These are phyloP conservation scores for Girardinichthys multiradiatus DNA, from an alignment of 2,113 vertebrate genomes.

Conservation along the genomic window DNA sequence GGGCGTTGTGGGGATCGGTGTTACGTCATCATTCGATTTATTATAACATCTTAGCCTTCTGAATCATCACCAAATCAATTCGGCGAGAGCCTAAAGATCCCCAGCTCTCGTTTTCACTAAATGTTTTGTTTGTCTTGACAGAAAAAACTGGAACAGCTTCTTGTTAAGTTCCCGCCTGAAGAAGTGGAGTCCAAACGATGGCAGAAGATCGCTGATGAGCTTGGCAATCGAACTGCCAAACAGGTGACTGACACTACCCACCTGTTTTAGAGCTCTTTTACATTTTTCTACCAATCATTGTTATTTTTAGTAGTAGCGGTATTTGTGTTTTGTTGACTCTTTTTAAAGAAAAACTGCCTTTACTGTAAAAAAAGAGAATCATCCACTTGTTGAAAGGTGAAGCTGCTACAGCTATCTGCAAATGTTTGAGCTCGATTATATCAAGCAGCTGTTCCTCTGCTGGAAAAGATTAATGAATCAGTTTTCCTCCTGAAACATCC, in stretches of 20 bases:
- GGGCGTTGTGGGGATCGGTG: no score
- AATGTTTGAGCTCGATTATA: slow-evolving; percentile 19
- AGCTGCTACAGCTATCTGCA: slow-evolving; percentile 5
- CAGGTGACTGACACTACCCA: slow-evolving; percentile 84
- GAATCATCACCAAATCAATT: neutral
- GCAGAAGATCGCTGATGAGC: slow-evolving; percentile 97
- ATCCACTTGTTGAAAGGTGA: neutral
- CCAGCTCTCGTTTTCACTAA: neutral
- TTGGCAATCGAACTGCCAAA: slow-evolving; percentile 96
- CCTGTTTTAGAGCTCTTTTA: neutral
- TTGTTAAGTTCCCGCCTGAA: slow-evolving; percentile 95
- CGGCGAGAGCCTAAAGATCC: neutral
- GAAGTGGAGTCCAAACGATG: slow-evolving; percentile 96
- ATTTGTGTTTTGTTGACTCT: slow-evolving; percentile 2
- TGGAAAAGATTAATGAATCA: slow-evolving; percentile 40
- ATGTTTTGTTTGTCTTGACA: slow-evolving; percentile 52
- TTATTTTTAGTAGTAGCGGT: neutral
- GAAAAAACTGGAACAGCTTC: slow-evolving; percentile 97
- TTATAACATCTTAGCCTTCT: no score
- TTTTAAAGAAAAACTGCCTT: neutral
- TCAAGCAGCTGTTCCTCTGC: slow-evolving; percentile 26
- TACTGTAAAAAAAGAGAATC: neutral
- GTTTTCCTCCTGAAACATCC: slow-evolving; percentile 41
- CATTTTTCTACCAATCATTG: no score
- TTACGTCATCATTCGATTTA: no score